Evolutionary conservation across 2,113 vertebrate species (phyloP).

Genomic region (Rhabdomys dilectus): DNA sequence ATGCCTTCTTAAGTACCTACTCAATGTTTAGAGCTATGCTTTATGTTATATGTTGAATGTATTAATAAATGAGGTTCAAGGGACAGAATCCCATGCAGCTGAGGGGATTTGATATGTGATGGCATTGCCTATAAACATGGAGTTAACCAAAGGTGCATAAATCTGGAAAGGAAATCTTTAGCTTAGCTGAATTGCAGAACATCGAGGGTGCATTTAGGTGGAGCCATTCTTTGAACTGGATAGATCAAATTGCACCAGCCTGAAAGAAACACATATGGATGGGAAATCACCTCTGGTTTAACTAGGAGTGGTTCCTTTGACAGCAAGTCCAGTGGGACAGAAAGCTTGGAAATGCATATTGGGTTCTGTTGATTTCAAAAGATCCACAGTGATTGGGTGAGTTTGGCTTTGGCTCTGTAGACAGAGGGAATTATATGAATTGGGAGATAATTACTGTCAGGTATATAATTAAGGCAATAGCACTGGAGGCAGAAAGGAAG

Average conservation of each 20-base stretch:
- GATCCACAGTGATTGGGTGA: neutral
- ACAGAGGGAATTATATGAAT: neutral
- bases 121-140: neutral
- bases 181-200: neutral
- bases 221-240: neutral
- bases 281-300: neutral
- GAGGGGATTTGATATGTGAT: neutral
- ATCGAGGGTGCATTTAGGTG: neutral
- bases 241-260: neutral
- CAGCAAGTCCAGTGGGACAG: neutral
- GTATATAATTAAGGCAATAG: neutral
- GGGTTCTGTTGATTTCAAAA: neutral
- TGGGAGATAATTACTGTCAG: neutral
- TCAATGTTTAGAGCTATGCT: neutral
- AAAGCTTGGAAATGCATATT: neutral
- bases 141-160: neutral
- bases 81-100: neutral
- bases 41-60: constrained; percentile 9
- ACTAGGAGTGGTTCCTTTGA: neutral
- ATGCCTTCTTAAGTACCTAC: neutral
- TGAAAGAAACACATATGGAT: neutral
- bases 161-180: neutral
- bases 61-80: neutral
- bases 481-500: neutral
- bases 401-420: neutral